phyloP scores from a whole-genome alignment of 1,140 invertebrate genomes.

The Bombus pyrosoma region DNA sequence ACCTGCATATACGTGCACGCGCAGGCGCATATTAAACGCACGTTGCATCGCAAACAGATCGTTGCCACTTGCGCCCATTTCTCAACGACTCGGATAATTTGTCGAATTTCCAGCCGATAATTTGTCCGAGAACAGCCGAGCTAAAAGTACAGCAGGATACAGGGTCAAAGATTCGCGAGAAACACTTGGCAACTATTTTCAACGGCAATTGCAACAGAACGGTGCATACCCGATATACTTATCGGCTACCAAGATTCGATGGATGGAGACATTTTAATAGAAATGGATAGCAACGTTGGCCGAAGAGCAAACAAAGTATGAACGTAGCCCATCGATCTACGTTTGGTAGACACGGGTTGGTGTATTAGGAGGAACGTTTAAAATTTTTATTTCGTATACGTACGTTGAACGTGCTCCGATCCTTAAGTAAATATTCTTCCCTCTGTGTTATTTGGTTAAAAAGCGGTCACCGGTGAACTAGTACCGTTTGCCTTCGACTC shows the following conservation, averaged over 20 bases:
- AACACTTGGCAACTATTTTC: too few relatives aligned
- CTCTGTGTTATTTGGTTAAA: slow-evolving; percentile 68
- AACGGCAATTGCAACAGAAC: background rate
- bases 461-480: slow-evolving; percentile 50
- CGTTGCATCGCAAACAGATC: background rate
- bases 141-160: background rate
- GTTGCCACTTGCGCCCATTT: background rate
- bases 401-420: slow-evolving; percentile 61
- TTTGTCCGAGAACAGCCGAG: background rate
- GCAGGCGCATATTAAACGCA: slow-evolving; percentile 5
- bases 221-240: too few relatives aligned
- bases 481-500: slow-evolving; percentile 60
- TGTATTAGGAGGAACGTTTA: slow-evolving; percentile 43
- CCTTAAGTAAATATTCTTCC: slow-evolving; percentile 66
- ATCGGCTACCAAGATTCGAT: too few relatives aligned
- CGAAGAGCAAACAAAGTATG: background rate
- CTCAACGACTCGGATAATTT: background rate
- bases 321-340: background rate
- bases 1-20: slow-evolving; percentile 39
- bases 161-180: fast-evolving
- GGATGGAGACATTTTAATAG: background rate
- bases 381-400: slow-evolving; percentile 49
- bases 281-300: background rate
- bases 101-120: too few relatives aligned
- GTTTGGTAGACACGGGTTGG: background rate